A percentile compares a stretch with the other conserved stretches of the same genome.
phyloP scores from a whole-genome alignment of 2,113 vertebrate genomes.

The Oreochromis aureus region DNA sequence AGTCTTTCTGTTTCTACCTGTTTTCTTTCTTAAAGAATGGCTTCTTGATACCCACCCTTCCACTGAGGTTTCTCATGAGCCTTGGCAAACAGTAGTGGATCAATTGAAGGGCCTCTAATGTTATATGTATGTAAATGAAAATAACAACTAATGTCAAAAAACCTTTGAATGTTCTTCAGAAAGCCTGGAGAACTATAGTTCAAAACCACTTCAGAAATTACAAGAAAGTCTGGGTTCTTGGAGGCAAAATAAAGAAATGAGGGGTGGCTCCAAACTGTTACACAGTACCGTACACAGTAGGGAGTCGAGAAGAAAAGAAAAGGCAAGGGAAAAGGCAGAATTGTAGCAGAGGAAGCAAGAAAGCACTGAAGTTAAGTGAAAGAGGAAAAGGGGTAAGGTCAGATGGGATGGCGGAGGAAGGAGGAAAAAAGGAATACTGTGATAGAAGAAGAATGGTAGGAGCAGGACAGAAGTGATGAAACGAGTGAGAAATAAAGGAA shows the following conservation, averaged over 20 bases:
- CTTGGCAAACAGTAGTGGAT: not conserved
- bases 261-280: not conserved
- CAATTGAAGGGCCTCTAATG: not conserved
- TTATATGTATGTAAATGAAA: not conserved
- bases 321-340: accelerated
- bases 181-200: not conserved
- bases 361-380: not conserved
- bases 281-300: not conserved
- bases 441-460: not conserved
- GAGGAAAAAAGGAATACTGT: not conserved
- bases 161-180: not conserved
- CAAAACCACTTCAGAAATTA: not conserved
- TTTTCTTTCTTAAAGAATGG: not conserved
- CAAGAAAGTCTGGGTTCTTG: not conserved
- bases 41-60: not conserved
- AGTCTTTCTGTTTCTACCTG: not conserved
- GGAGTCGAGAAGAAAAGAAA: not conserved
- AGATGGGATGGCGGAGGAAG: not conserved
- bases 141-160: not conserved
- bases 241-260: not conserved
- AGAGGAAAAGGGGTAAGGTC: too few relatives aligned
- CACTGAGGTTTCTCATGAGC: not conserved
- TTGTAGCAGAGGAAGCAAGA: not conserved
- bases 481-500: not conserved
- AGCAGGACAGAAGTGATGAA: not conserved